phyloP scores from a whole-genome alignment of 2,888 invertebrate genomes.

The Patella depressa region DNA sequence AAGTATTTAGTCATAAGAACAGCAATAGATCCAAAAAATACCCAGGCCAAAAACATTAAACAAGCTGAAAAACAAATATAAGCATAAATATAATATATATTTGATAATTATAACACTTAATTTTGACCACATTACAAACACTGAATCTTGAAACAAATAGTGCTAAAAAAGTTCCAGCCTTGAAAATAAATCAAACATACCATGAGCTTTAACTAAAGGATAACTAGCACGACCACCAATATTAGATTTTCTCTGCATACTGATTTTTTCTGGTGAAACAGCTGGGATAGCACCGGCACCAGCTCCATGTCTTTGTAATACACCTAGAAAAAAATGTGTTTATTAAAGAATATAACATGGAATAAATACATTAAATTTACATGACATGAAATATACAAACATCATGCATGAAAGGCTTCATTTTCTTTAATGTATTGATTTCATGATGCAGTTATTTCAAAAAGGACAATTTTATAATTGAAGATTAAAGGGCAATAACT shows the following conservation, averaged over 20 bases:
- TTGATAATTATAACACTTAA: too few species aligned
- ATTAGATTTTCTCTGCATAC: constrained; percentile 40
- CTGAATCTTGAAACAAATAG: too few species aligned
- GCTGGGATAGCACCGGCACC: constrained; percentile 55
- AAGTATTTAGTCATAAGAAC: constrained; percentile 70
- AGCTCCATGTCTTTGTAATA: constrained; percentile 49
- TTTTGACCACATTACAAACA: too few species aligned
- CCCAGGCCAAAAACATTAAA: constrained; percentile 71
- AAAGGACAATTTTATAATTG: too few species aligned
- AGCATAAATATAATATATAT: too few species aligned
- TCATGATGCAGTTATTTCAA: too few species aligned
- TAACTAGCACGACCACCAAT: constrained; percentile 59
- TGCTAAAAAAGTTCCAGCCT: neutral
- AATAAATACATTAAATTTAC: too few species aligned
- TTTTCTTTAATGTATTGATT: too few species aligned
- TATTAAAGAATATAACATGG: too few species aligned
- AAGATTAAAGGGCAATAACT: too few species aligned
- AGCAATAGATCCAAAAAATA: constrained; percentile 69
- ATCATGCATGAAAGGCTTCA: too few species aligned
- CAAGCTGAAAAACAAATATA: constrained; percentile 56
- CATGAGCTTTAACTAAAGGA: constrained; percentile 69
- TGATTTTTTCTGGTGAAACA: constrained; percentile 54
- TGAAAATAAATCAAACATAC: constrained; percentile 45
- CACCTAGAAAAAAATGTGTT: constrained; percentile 39
- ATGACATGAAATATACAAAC: too few species aligned